phyloP scores from a whole-genome alignment of 2,113 vertebrate species.

The Pitta sordida region DNA sequence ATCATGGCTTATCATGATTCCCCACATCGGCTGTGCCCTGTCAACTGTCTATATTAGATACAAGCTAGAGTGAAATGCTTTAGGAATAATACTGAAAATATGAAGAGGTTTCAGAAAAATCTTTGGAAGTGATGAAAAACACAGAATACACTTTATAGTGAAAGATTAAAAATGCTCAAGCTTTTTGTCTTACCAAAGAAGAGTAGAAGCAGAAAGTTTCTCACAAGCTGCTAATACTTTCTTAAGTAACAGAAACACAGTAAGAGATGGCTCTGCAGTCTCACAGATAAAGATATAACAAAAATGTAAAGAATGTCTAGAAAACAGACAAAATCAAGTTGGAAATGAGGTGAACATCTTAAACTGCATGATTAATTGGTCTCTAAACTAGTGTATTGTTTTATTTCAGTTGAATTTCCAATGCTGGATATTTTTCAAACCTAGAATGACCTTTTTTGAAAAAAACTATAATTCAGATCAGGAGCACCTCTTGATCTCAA shows the following conservation, averaged over 20 bases:
- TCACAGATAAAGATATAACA: neutral
- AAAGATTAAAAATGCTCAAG: neutral
- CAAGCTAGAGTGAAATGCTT: neutral
- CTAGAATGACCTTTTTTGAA: neutral
- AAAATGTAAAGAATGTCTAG: neutral
- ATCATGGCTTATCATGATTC: neutral
- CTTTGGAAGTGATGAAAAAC: neutral
- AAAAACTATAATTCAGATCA: neutral
- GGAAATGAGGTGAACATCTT: neutral
- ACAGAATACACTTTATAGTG: neutral
- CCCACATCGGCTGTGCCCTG: neutral
- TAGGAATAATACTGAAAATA: neutral
- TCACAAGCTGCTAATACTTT: neutral
- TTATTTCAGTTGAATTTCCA: neutral
- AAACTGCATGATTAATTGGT: neutral
- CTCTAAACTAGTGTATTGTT: neutral
- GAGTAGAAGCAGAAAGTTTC: neutral
- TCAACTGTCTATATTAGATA: neutral
- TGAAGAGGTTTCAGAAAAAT: neutral
- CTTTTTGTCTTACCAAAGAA: neutral
- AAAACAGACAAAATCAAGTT: neutral
- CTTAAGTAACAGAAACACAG: neutral
- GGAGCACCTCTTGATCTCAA: neutral
- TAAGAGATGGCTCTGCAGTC: neutral
- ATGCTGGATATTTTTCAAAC: neutral